Evolutionary conservation across 37 sponge, comb jelly and placozoan species (phyloP).

Genomic region (Cliona cf. orientalis): DNA sequence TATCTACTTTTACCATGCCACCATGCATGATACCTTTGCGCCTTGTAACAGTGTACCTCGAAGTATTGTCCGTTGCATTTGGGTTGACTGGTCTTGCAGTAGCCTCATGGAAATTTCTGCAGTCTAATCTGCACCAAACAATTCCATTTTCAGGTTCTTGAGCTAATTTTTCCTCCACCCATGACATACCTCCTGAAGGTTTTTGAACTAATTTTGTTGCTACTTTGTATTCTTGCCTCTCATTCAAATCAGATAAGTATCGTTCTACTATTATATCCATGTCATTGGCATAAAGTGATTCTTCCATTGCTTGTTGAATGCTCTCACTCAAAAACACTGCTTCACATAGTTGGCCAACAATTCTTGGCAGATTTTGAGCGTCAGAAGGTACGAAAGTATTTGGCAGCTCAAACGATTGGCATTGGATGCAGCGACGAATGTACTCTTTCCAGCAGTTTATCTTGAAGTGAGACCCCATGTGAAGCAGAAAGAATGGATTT

Average conservation of each 20-base stretch:
- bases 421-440: slow-evolving; percentile 24
- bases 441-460: slow-evolving; percentile 21
- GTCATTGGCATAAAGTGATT: background rate
- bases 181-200: slow-evolving; percentile 2
- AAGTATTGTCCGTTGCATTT: background rate
- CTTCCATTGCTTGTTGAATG: background rate
- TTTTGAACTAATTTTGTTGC: slow-evolving; percentile 1
- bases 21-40: slow-evolving; percentile 21
- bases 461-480: background rate
- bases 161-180: slow-evolving; percentile 1
- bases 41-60: background rate
- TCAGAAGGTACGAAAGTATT: background rate
- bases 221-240: slow-evolving; percentile 8
- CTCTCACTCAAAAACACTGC: background rate
- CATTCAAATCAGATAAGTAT: slow-evolving; percentile 10
- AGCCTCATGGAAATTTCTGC: background rate
- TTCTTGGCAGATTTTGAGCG: background rate
- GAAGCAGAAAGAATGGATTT: slow-evolving; percentile 25
- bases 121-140: slow-evolving; percentile 12
- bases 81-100: slow-evolving; percentile 13
- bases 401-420: slow-evolving; percentile 11
- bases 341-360: background rate
- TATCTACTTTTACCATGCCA: slow-evolving; percentile 19
- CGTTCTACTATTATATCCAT: background rate
- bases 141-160: background rate